Conservation (phyloP, 2,888 invertebrate genomes). For the Diachrysia chrysitis region DNA sequence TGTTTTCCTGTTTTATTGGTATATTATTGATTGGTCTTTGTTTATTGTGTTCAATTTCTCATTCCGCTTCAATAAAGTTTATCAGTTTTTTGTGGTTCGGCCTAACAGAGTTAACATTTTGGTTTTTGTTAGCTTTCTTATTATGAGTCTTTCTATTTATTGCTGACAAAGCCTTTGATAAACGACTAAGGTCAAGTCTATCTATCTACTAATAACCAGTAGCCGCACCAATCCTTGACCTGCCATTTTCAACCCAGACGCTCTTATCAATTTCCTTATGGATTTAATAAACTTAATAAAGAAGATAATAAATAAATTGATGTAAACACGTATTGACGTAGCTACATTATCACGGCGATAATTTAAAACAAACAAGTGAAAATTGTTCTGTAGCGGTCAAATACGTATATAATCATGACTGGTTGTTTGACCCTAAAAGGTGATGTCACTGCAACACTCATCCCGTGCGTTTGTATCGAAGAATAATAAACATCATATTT, state of each 20-base stretch:
- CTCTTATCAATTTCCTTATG: slow-evolving; percentile 70
- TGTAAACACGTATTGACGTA: slow-evolving; percentile 75
- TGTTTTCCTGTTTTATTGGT: slow-evolving; percentile 31
- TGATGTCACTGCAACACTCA: slow-evolving; percentile 61
- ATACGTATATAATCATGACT: slow-evolving; percentile 57
- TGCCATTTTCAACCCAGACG: slow-evolving; percentile 46
- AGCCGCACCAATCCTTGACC: slow-evolving; percentile 53
- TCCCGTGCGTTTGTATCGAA: slow-evolving; percentile 31
- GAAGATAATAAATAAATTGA: slow-evolving; percentile 58
- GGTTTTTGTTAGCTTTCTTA: slow-evolving; percentile 7
- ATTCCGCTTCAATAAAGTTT: slow-evolving; percentile 15
- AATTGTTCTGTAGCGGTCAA: slow-evolving; percentile 63
- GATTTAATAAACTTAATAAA: slow-evolving; percentile 57
- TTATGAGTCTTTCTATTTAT: slow-evolving; percentile 3
- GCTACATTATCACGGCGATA: slow-evolving; percentile 60
- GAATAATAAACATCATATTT: slow-evolving; percentile 52
- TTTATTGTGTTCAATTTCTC: slow-evolving; percentile 24
- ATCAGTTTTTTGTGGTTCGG: slow-evolving; percentile 19
- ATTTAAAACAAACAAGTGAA: slow-evolving; percentile 62
- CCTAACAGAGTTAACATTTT: background rate
- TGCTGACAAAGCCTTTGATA: slow-evolving; percentile 14
- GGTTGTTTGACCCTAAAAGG: slow-evolving; percentile 57
- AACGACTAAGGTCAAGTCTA: slow-evolving; percentile 15
- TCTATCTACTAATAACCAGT: slow-evolving; percentile 11
- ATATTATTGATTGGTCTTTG: slow-evolving; percentile 28